Evolutionary conservation across 2,113 vertebrate genomes (phyloP), one percentile per base, ranked within the genome.

Genomic region (Mesocricetus auratus): DNA sequence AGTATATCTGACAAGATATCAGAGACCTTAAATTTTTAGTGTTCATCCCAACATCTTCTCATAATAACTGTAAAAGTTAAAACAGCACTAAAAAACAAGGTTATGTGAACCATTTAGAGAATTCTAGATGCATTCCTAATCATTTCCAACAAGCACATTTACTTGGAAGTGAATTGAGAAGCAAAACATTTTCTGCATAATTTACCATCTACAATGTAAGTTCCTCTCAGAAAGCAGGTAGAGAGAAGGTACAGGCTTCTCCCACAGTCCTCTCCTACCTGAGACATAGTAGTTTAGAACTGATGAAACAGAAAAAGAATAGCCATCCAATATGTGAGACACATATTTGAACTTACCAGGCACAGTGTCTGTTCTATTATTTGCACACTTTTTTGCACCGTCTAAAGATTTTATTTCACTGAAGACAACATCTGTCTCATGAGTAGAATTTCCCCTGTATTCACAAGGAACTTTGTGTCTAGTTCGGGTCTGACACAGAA

Each of bases 21-120:
- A 86, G n/a, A 15, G 33, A 58, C 17, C 66, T 73, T 15, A 62
- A 60, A 24, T 68, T 96, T 79, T 86, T 82, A 93, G 2, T n/a
- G 9, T 85, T 68, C 82, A 58, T 53, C 42, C 42, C 36, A 36
- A 0, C 81, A 26, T 53, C 33, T 33, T 71, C 82, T 94, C 56
- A 90, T 29, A 47, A 68, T 29, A 66, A 93, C 29, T 36, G 91
- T 13, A 58, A 71, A 50, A 93, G 53, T 21, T 85, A 75, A 92
- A 95, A 42, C 4, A 69, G 42, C 3, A 81, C 31, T 83, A 50
- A 82, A 86, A 88, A 56, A 33, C 50, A 77, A 91, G 31, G 1
- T 47, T 93, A 88, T 31, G 42, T 17, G 93, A 94, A 94, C 22
- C 12, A 75, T 92, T 91, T 82, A 36, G 60, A 83, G 91, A 77